Evolutionary conservation across 2,888 invertebrate genomes (phyloP), one percentile per base, ranked within the genome.

Genomic region (Argyresthia goedartella): DNA sequence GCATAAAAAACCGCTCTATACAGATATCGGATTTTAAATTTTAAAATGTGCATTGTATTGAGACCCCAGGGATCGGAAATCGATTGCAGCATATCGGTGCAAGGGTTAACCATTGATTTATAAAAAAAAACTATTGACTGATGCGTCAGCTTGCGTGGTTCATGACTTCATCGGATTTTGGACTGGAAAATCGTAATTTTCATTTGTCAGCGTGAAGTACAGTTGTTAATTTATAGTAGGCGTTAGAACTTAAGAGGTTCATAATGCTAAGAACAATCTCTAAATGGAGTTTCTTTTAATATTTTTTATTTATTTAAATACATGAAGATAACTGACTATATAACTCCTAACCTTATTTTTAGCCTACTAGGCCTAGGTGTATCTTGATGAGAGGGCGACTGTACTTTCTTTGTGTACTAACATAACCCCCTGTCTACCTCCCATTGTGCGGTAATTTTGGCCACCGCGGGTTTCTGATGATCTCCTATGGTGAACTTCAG

Each of bases 21-120:
- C 76, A 86, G 85, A 86, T 86, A 86, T 86, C 85, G 85, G 85
- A 85, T 86, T 86, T 86, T 84, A 86, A 86, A 86, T 76, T 86
- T 86, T 86, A 85, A 86, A 86, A 86, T 82, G 85, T 80, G 85
- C 81, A 81, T 86, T 86, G 86, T 84, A 85, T 84, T 81, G 79
- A 70, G 62, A 36, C 81, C 57, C 59, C 70, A 62, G 79, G 82
- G 85, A 70, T 80, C 76, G 74, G 69, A 69, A 84, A 86, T 86
- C 85, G 86, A 86, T 86, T 85, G 82, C 68, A 64, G 71, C 75
- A 70, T 63, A 67, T 69, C 71, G 67, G 74, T 39, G 77, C 78
- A 85, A 85, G 81, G 86, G 82, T 78, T 81, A 76, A 70, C 80
- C 81, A 80, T 81, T 81, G 81, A 78, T 81, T 77, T n/a, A n/a